Evolutionary conservation across 2,797 vertebrate species (phyloP).

Genomic region (Vireo griseus): DNA sequence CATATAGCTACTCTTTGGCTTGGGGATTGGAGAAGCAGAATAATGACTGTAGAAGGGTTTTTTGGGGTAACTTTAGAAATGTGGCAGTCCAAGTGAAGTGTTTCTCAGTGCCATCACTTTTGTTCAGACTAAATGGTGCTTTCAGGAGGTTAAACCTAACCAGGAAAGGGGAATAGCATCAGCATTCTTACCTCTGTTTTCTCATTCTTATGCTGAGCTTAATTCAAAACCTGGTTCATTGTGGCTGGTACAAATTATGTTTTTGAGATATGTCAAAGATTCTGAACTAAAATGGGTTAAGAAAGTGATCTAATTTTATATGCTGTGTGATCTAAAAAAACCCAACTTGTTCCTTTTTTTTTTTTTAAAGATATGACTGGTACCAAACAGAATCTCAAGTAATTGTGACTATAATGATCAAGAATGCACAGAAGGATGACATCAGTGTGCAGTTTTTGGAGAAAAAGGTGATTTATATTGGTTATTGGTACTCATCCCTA

Average conservation of each 20-base stretch:
- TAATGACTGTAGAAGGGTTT: not conserved
- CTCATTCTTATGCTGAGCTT: not conserved
- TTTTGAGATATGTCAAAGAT: not conserved
- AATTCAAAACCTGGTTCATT: not conserved
- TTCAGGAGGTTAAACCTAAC: not conserved
- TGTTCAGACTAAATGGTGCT: not conserved
- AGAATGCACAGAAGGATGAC: constrained; percentile 86
- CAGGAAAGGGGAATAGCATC: not conserved
- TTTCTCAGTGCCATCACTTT: not conserved
- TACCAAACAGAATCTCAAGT: constrained; percentile 97
- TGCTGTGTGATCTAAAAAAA: not conserved
- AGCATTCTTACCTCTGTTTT: not conserved
- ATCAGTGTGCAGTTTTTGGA: constrained; percentile 84
- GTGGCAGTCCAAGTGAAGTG: not conserved
- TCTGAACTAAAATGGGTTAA: not conserved
- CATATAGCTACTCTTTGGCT: not conserved
- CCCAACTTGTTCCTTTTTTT: not conserved
- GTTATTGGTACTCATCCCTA: not conserved
- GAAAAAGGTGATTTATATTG: constrained; percentile 80
- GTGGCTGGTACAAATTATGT: not conserved
- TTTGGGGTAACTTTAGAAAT: not conserved
- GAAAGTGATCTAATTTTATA: not conserved
- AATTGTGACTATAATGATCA: constrained; percentile 88
- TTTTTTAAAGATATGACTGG: constrained; percentile 81
- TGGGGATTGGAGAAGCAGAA: not conserved